A percentile compares a stretch with the other conserved stretches of the same genome.
These are phyloP conservation scores for Protosalanx chinensis DNA, from an alignment of 2,797 vertebrate genomes.

Conservation along the genomic window DNA sequence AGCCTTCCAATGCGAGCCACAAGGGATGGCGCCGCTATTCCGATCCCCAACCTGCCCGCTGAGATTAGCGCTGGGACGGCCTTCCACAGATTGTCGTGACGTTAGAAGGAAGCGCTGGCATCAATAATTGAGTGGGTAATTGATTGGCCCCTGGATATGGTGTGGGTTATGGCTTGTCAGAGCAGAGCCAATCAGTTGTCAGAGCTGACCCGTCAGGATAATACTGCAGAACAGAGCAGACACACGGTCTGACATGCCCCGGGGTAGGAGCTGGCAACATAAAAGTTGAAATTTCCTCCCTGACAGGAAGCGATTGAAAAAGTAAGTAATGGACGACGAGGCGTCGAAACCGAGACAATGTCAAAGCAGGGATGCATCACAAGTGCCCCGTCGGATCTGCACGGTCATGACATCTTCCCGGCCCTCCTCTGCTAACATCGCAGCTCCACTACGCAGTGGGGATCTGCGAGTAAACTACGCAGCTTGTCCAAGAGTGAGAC, in stretches of 20 bases:
- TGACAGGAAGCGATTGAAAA: conserved; percentile 14
- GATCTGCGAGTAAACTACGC: background rate
- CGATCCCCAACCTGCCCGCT: too few species aligned
- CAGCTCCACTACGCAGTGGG: background rate
- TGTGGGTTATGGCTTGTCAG: conserved; percentile 13
- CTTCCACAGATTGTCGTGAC: conserved; percentile 3
- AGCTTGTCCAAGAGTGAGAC: background rate
- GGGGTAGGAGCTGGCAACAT: too few species aligned
- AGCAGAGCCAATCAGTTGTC: conserved; percentile 24
- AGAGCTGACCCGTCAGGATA: conserved; percentile 14
- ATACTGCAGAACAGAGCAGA: conserved; percentile 14
- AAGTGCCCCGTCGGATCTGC: background rate
- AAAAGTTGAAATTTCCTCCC: background rate
- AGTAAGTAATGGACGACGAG: background rate
- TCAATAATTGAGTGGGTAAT: conserved; percentile 47
- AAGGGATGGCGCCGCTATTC: background rate
- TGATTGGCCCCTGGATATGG: conserved; percentile 43
- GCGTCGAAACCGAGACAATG: conserved; percentile 14
- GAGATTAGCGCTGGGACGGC: too few species aligned
- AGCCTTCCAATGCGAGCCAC: background rate
- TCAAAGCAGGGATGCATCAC: background rate
- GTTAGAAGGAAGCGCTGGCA: conserved; percentile 32
- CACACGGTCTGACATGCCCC: background rate
- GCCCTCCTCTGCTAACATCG: background rate
- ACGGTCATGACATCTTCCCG: background rate